Base-by-base conservation (phyloP, 2,113 vertebrate genomes). In the Callipepla squamata region DNA sequence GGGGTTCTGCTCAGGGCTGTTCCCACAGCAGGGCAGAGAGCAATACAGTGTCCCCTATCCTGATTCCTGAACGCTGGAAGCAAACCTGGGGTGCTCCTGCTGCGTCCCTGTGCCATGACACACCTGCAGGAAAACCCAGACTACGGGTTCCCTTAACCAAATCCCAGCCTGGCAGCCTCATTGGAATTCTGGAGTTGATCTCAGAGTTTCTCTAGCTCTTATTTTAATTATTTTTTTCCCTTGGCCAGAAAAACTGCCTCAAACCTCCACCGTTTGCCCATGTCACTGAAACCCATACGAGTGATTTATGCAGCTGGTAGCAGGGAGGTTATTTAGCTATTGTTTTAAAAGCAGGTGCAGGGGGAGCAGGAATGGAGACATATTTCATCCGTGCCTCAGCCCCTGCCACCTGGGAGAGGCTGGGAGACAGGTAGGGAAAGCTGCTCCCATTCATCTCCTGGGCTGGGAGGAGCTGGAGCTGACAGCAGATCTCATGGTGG, bases 381-480 rank as follows among this genome's bases (percentile, higher is more conserved):
- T 51, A 38, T 95, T 93, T 93, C 82, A 89, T 68, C 66, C n/a
- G 40, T 92, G 90, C 91, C 87, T 96, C 65, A 68, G 75, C 69
- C 85, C 57, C 82, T 95, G 95, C 77, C 87, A 20, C 76, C 79
- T 47, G 82, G 90, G 90, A 95, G 87, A 66, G 21, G 79, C 84
- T n/a, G 89, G 86, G 78, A 53, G 82, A 48, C 87, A 50, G 80
- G 77, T 10, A 53, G 42, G 72, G 89, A 89, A 47, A 67, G 72
- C 55, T 5, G 55, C 34, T 21, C 21, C 23, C 6, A 57, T 91
- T 9, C 81, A 57, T 89, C 90, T 85, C 78, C 68, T 4, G 63
- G 12, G n/a, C 74, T 16, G 65, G 47, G 55, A 93, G 34, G 28
- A 53, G 76, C 85, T 9, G 42, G 34, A 72, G 9, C 28, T 32